Percentiles rank a stretch among this genome's conserved stretches.
phyloP scores from a whole-genome alignment of 2,797 vertebrate species.

The Lacerta viridis region DNA sequence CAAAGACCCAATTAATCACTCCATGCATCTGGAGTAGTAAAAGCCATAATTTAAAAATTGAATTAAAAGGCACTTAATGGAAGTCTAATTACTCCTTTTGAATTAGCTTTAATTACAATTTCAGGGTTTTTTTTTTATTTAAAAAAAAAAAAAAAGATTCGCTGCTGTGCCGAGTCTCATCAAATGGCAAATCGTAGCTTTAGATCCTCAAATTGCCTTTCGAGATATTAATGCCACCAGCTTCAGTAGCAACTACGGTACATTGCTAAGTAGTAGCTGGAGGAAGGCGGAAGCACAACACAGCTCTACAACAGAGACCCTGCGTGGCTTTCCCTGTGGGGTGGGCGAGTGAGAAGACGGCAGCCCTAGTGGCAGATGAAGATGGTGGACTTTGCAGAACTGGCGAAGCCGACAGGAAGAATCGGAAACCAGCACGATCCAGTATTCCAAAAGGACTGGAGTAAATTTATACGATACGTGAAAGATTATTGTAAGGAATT shows the following conservation, averaged over 20 bases:
- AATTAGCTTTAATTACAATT: constrained; percentile 18
- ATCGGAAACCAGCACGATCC: too few relatives aligned
- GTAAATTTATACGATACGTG: too few relatives aligned
- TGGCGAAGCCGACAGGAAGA: too few relatives aligned
- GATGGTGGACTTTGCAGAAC: too few relatives aligned
- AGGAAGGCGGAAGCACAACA: background rate
- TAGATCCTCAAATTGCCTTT: background rate
- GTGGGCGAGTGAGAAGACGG: background rate
- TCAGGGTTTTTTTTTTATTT: background rate
- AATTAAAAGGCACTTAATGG: constrained; percentile 14
- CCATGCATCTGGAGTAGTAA: background rate
- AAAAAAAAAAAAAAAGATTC: background rate
- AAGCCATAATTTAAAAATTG: background rate
- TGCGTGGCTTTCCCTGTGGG: background rate
- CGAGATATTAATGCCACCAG: background rate
- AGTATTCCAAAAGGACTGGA: too few relatives aligned
- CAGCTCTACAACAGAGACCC: background rate
- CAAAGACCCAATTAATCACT: background rate
- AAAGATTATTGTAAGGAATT: too few relatives aligned
- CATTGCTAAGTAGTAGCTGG: background rate
- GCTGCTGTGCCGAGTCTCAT: background rate
- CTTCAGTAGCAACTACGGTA: background rate
- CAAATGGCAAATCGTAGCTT: background rate
- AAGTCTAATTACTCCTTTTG: background rate
- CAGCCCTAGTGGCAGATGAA: background rate